Evolutionary conservation across 2,113 vertebrate species (phyloP).

Genomic region (Monarcha castaneiventris): DNA sequence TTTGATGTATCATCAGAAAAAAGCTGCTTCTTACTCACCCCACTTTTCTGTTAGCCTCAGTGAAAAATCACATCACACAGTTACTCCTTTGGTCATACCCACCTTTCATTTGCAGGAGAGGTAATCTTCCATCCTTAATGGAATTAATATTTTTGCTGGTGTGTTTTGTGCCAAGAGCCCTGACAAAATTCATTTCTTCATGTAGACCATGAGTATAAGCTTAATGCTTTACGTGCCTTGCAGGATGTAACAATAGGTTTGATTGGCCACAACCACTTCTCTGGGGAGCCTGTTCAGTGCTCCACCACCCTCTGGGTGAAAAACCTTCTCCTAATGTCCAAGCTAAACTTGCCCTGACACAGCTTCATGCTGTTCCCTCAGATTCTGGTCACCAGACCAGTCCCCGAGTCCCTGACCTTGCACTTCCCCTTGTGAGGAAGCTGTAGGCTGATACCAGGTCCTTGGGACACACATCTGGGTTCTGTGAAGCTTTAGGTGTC

Average conservation of each 20-base stretch:
- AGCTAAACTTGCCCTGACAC: not conserved
- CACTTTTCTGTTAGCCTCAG: not conserved
- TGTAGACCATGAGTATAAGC: not conserved
- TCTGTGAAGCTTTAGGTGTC: not conserved
- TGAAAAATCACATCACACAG: not conserved
- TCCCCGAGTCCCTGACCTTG: not conserved
- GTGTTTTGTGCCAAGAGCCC: not conserved
- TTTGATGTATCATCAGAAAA: not conserved
- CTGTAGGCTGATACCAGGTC: not conserved
- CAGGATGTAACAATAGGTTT: not conserved
- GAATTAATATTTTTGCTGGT: not conserved
- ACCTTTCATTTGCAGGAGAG: not conserved
- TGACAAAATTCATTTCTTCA: not conserved
- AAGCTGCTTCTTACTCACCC: not conserved
- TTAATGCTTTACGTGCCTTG: not conserved
- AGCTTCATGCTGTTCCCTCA: rapidly evolving
- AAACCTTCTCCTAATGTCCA: not conserved
- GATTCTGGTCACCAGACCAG: not conserved
- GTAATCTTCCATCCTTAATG: not conserved
- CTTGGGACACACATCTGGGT: not conserved
- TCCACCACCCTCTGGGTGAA: not conserved
- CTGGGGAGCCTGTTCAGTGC: not conserved
- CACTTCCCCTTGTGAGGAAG: not conserved
- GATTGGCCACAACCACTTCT: not conserved
- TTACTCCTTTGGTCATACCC: not conserved